Evolutionary conservation across 2,888 invertebrate genomes (phyloP), one percentile per base, ranked within the genome.

Genomic region (Homarus gammarus): DNA sequence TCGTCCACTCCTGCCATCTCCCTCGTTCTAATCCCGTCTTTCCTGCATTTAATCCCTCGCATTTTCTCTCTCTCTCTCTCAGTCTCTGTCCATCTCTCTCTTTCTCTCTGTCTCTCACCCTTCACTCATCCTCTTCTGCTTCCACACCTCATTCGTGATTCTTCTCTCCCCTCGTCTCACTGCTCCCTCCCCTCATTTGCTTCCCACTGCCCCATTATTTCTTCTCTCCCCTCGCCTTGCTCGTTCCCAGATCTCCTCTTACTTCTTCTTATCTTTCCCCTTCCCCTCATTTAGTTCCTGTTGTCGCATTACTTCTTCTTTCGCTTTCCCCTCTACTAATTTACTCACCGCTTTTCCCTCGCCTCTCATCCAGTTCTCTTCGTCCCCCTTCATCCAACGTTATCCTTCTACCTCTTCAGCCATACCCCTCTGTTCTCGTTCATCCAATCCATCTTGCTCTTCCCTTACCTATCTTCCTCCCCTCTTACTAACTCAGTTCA

Each of bases 201-300:
- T 51, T 33, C 40, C 77, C 61, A 36, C 79, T 79, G n/a, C 38
- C 27, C 33, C 61, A 61, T 56, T 82, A 82, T 38, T 81, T 40
- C 81, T 61, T 68, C 79, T 79, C 38, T 56, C 79, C 61, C 79
- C 79, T 61, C 40, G 44, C 61, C 36, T 61, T 79, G 61, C 61
- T 79, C 44, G 38, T 61, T 79, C 61, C 79, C 79, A 61, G 61
- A 22, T 79, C 40, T 79, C 79, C 56, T 61, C 56, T 79, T 79
- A 79, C 38, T 82, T 68, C 79, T 79, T 36, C 79, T 79, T 79
- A 61, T 56, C 36, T 36, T 33, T 79, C 79, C 79, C 79, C 61
- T 44, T 75, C 61, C 61, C 79, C 79, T 79, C 79, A 79, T 79
- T 68, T 68, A 68, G 40, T 44, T 82, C 73, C 73, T 38, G 15